Base-by-base conservation (phyloP, 2,888 invertebrate species). In the Drosophila prostipennis region DNA sequence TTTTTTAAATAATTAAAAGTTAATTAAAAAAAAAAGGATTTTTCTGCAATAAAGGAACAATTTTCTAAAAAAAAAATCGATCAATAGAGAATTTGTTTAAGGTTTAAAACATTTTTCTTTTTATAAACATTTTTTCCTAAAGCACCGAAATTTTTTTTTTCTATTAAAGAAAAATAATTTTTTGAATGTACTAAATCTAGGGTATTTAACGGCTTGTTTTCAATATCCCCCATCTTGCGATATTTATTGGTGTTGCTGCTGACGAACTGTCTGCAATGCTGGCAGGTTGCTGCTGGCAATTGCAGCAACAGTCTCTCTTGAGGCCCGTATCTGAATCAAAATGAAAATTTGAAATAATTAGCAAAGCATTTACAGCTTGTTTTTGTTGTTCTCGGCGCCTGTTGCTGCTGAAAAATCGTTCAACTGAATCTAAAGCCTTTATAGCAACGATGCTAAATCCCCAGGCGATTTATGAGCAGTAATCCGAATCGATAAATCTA, bases 341-440 rank as follows among this genome's bases (percentile, higher is more conserved):
- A 81, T 55, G 56, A 72, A 79, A 79, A 77, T 87, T 81, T 79
- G 71, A 82, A 85, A 82, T 85, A 85, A 85, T 85, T 85, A 83
- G 79, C 77, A 76, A 71, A 34, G 71, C 60, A 42, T 69, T 71
- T 51, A 34, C 68, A 19, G 29, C 26, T 61, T 40, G 54, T 73
- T 36, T 23, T 49, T 56, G 61, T 54, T 39, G 40, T 52, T 56
- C 56, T 56, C 23, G 26, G 46, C 6, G 51, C 19, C 19, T 19
- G 19, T 19, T 19, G 19, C 19, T 19, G 46, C 48, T 55, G 57
- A 48, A 56, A 55, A 63, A 70, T 74, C 63, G 53, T 60, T 64
- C 59, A 57, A 48, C 49, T 49, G 67, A 71, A 69, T 68, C 63
- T 64, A 60, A 71, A 65, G 39, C 73, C 54, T 61, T 70, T 40